phyloP scores from a whole-genome alignment of 2,797 vertebrate genomes.

The Bucorvus abyssinicus region DNA sequence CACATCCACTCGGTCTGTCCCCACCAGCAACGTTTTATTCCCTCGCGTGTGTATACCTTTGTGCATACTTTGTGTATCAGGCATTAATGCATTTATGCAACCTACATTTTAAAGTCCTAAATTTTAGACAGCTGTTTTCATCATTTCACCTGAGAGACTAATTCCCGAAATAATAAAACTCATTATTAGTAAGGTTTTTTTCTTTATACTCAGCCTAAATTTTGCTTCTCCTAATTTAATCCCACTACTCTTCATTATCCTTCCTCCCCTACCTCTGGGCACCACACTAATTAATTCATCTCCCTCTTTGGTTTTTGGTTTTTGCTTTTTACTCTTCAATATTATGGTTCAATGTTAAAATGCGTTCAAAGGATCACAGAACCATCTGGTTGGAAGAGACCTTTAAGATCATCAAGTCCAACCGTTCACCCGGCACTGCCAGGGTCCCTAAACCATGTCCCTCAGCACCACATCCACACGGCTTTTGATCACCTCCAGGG shows the following conservation, averaged over 20 bases:
- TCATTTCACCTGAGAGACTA: slow-evolving; percentile 51
- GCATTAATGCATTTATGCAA: background rate
- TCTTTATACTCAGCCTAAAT: slow-evolving; percentile 54
- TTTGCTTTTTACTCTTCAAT: slow-evolving; percentile 50
- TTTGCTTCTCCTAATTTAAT: slow-evolving; percentile 70
- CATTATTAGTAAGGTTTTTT: slow-evolving; percentile 45
- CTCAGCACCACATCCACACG: no score
- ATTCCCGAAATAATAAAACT: slow-evolving; percentile 58
- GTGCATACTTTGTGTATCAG: background rate
- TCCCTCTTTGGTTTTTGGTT: slow-evolving; percentile 32
- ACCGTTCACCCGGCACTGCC: no score
- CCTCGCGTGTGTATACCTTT: background rate
- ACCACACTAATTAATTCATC: slow-evolving; percentile 62
- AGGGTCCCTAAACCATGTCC: no score
- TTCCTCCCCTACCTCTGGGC: slow-evolving; percentile 41
- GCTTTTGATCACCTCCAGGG: no score
- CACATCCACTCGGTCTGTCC: background rate
- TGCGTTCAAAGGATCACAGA: background rate
- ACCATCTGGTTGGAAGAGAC: no score
- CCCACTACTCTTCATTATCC: slow-evolving; percentile 62
- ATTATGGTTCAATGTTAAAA: slow-evolving; percentile 60
- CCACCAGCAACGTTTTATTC: background rate
- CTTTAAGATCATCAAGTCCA: no score
- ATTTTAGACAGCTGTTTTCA: slow-evolving; percentile 33
- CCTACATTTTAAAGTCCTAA: slow-evolving; percentile 40